Evolutionary conservation across 2,797 vertebrate genomes (phyloP), one percentile per base, ranked within the genome.

Genomic region (Halcyon leucocephala): DNA sequence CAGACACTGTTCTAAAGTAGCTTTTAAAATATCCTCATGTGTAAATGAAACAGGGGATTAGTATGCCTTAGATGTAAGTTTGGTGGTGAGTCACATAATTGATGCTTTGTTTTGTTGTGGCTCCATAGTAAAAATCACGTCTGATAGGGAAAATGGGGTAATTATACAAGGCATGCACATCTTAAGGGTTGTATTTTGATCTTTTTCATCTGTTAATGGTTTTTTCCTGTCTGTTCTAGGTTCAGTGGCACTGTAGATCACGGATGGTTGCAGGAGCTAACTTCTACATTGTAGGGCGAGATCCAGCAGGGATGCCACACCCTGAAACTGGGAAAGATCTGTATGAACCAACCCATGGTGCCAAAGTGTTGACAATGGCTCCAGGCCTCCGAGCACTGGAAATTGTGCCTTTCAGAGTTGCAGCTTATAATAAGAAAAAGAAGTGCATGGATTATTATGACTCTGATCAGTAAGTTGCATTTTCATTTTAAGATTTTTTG

Each of bases 241-340:
- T 99, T 88, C 99, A 99, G 97, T 99, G 99, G 99, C 99, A 99
- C 57, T 99, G 99, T 97, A 98, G 99, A 90, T 98, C 99, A 12
- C 98, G 99, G 29, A 99, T 99, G 99, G 99, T 99, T 46, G 99
- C 99, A 3, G 99, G 99, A 61, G 99, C 99, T 92, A 99, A 99
- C 96, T 99, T 99, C 97, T 99, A 99, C 97, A 99, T 99, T 7
- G 99, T 99, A 69, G 99, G 99, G 44, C 98, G 99, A 41, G 99
- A 99, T 97, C 99, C 99, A 1, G 99, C 99, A 7, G 99, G 99
- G 82, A 99, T 99, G 99, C 99, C 99, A 14, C 99, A 99, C 89
- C 99, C 99, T 1, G 98, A 98, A 92, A 99, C 99, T 2, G 99
- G 99, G 46, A 99, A 99, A 89, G 99, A 99, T 97, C 98, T 99